Evolutionary conservation across 1,140 invertebrate genomes (phyloP).

Genomic region (Temnothorax nylanderi): DNA sequence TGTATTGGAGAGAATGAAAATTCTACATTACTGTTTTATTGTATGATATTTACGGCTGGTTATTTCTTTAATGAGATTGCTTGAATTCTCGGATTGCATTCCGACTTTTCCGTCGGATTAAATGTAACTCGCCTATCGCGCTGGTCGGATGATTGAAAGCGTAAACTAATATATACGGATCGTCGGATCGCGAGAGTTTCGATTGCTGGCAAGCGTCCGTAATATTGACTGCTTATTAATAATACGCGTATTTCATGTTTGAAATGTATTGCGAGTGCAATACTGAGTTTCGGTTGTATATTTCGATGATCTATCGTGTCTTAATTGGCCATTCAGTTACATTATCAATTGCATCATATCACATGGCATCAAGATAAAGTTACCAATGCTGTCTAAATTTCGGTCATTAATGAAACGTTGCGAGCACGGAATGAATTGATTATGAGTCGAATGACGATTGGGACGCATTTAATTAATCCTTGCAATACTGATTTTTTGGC

Average conservation of each 20-base stretch:
- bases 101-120: not conserved
- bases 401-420: not conserved
- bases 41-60: not conserved
- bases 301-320: constrained; percentile 15
- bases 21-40: not conserved
- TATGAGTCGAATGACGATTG: not conserved
- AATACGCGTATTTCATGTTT: not conserved
- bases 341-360: not conserved
- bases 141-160: not conserved
- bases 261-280: not conserved
- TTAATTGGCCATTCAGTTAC: constrained; percentile 4
- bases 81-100: not conserved
- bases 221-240: constrained; percentile 22
- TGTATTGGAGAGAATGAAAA: not conserved
- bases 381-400: constrained; percentile 11
- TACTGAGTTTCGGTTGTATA: not conserved
- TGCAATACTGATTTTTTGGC: not conserved
- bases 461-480: not conserved
- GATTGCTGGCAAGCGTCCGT: not conserved
- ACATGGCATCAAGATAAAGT: not conserved
- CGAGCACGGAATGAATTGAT: not conserved
- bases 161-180: not conserved
- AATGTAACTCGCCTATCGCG: not conserved
- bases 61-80: not conserved
- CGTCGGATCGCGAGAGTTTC: not conserved